These are phyloP conservation scores for Aethina tumida DNA, from an alignment of 1,140 invertebrate species.

Conservation along the genomic window DNA sequence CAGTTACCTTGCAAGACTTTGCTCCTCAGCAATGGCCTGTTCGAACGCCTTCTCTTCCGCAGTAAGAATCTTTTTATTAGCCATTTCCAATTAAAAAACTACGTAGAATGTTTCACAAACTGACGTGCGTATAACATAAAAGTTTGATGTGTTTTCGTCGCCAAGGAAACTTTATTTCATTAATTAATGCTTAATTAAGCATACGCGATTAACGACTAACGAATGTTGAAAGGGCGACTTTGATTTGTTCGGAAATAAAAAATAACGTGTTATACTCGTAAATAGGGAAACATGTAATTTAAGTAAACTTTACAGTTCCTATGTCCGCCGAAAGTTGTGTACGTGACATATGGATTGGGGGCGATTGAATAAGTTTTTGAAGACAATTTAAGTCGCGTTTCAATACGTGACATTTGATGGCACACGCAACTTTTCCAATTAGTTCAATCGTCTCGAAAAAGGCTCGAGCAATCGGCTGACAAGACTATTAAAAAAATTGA, in stretches of 20 bases:
- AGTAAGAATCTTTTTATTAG: slow-evolving; percentile 14
- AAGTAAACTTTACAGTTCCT: not conserved
- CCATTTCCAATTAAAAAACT: slow-evolving; percentile 6
- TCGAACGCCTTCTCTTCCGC: slow-evolving; percentile 48
- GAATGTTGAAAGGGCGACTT: no score
- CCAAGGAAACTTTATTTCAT: no score
- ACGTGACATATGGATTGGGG: no score
- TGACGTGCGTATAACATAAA: no score
- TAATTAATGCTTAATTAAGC: no score
- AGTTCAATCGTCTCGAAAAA: no score
- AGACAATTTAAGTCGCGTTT: slow-evolving; percentile 6
- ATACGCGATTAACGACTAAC: no score
- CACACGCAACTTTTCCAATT: slow-evolving; percentile 7
- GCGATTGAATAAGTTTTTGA: slow-evolving; percentile 7
- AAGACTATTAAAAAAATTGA: no score
- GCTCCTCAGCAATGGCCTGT: slow-evolving; percentile 55
- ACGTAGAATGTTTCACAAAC: not conserved
- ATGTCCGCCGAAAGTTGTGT: no score
- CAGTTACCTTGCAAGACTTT: slow-evolving; percentile 51
- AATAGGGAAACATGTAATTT: slow-evolving; percentile 3
- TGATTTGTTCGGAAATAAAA: not conserved
- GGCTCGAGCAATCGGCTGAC: no score
- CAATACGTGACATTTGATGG: slow-evolving; percentile 6
- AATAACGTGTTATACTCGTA: not conserved
- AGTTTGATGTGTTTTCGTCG: no score